A percentile compares a stretch with the other conserved stretches of the same genome.
These are phyloP conservation scores for Leptoteleia sp. DNA, from an alignment of 1,140 invertebrate species.

Conservation along the genomic window DNA sequence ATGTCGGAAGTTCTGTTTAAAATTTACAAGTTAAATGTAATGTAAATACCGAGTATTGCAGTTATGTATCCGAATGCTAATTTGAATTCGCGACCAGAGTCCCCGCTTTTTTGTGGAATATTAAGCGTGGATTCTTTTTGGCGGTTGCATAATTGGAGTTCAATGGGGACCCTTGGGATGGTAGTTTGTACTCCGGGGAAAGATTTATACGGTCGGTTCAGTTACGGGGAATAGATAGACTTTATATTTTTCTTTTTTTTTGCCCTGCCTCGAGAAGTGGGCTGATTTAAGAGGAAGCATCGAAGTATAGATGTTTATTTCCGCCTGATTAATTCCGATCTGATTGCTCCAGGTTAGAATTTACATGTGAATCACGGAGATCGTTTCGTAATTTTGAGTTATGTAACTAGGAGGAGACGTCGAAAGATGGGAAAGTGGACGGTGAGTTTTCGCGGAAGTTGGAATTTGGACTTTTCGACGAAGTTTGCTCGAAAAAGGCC, in stretches of 20 bases:
- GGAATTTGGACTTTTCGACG: neutral
- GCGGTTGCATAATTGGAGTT: constrained; percentile 11
- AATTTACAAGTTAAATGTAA: constrained; percentile 49
- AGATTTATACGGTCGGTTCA: constrained; percentile 6
- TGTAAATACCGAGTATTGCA: constrained; percentile 29
- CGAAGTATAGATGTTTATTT: constrained; percentile 4
- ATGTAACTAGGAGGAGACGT: constrained; percentile 1
- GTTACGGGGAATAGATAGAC: neutral
- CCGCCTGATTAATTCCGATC: constrained; percentile 30
- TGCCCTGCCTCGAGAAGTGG: no score
- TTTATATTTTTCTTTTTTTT: neutral
- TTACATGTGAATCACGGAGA: constrained; percentile 16
- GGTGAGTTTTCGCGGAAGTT: neutral
- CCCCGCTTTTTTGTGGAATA: constrained; percentile 28
- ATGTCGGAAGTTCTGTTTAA: constrained; percentile 23
- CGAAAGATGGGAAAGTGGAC: neutral
- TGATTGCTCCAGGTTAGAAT: constrained; percentile 18
- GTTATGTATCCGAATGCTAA: constrained; percentile 40
- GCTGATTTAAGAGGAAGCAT: constrained; percentile 1
- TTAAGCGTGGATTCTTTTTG: constrained; percentile 15
- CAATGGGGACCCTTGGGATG: neutral
- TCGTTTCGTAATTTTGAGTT: constrained; percentile 18
- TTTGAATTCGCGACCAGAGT: constrained; percentile 17
- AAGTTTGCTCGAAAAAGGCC: no score
- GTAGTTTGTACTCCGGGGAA: neutral